Base-by-base conservation (phyloP, 2,113 vertebrate species). In the Phoxinus phoxinus region DNA sequence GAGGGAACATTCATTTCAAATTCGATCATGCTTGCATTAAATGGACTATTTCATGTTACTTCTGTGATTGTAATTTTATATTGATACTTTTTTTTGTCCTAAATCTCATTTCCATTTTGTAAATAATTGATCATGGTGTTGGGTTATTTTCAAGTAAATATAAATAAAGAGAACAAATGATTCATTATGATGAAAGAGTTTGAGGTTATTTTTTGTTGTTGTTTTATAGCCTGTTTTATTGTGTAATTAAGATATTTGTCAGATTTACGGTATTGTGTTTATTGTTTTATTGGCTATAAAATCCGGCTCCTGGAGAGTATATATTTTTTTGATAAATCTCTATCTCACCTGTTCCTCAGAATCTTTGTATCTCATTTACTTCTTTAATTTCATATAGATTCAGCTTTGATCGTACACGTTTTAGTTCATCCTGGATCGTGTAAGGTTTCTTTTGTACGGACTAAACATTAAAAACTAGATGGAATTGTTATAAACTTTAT, bases 161-260 rank as follows among this genome's bases (percentile, higher is more conserved):
- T 23, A 27, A 32, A 35, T 67, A 78, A 79, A 78, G 23, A 76
- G 1, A 17, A 56, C 30, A 17, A 11, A 19, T 44, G 46, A 59
- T 73, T 87, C 89, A 82, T 86, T n/a, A 83, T 86, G 32, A 78
- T 89, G 80, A 86, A 79, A 69, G 30, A 67, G 10, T 71, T 61
- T 25, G 35, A 77, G n/a, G 86, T 87, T 91, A 84, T 86, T 76
- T 21, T 53, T 85, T 89, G 41, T 86, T 90, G 77, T 23, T 59
- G 12, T 58, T 88, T 83, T 87, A 86, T 76, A 30, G 41, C 72
- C 44, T n/a, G 10, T 79, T 79, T 79, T 41, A 44, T 61, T 61
- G 69, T 37, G 23, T 44, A 53, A 84, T 90, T 86, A 86, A 86
- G 77, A 87, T 86, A 78, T 82, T 35, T 84, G 6, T 65, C 19